Conservation (phyloP, 2,888 invertebrate species). For the Coelogynopora nodosa region DNA sequence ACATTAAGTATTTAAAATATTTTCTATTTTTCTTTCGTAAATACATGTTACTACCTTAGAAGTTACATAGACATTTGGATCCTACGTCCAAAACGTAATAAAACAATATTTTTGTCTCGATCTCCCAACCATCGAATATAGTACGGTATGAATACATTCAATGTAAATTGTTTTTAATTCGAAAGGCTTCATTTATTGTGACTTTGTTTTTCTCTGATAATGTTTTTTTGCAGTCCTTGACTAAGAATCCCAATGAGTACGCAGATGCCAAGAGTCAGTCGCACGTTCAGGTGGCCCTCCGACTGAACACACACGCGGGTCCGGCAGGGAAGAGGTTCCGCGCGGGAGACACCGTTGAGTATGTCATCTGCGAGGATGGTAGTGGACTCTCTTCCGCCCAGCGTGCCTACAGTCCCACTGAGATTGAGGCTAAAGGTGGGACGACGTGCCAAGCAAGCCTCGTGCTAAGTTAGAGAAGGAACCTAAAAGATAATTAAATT, state of each 20-base stretch:
- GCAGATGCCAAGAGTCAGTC: slow-evolving; percentile 76
- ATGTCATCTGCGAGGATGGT: slow-evolving; percentile 77
- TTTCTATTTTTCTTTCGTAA: too few relatives aligned
- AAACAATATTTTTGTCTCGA: too few relatives aligned
- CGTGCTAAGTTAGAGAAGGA: not conserved
- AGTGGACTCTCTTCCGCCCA: slow-evolving; percentile 74
- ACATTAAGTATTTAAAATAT: too few relatives aligned
- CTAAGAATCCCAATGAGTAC: slow-evolving; percentile 88
- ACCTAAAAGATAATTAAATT: not conserved
- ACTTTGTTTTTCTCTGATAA: too few relatives aligned
- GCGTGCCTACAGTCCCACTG: slow-evolving; percentile 87
- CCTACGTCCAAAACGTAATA: too few relatives aligned
- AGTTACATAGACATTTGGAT: too few relatives aligned
- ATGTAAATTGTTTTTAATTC: too few relatives aligned
- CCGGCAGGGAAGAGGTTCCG: slow-evolving; percentile 72
- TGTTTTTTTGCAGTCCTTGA: slow-evolving; percentile 72
- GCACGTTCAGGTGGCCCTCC: slow-evolving; percentile 84
- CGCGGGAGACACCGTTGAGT: slow-evolving; percentile 89
- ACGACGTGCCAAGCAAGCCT: not conserved
- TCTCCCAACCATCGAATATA: too few relatives aligned
- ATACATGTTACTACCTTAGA: too few relatives aligned
- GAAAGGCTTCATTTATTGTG: too few relatives aligned
- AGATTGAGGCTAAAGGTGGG: slow-evolving; percentile 67
- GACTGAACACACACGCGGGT: slow-evolving; percentile 69
- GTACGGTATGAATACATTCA: too few relatives aligned